phyloP scores from a whole-genome alignment of 2,113 vertebrate genomes.

The Catharus bicknelli region DNA sequence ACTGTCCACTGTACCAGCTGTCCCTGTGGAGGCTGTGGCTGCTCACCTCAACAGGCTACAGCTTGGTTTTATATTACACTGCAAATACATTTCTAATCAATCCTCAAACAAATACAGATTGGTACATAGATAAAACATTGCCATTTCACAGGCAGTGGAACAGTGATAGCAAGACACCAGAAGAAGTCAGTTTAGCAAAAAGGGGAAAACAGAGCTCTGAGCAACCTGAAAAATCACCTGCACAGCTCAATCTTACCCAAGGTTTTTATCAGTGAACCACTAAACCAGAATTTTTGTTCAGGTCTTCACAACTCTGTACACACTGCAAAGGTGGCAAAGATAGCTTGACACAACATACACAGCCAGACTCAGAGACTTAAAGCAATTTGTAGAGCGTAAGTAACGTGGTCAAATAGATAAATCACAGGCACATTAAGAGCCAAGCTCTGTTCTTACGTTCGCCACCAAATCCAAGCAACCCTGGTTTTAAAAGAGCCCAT shows the following conservation, averaged over 20 bases:
- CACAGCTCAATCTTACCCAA: neutral
- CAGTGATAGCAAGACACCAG: neutral
- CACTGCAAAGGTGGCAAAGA: neutral
- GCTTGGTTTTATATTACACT: neutral
- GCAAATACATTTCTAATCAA: constrained; percentile 33
- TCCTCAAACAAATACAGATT: constrained; percentile 21
- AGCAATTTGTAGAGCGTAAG: neutral
- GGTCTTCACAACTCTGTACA: neutral
- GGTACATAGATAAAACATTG: neutral
- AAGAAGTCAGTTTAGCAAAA: neutral
- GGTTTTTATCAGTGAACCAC: neutral
- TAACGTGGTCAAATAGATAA: neutral
- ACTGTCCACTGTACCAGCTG: neutral
- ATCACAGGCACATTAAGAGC: neutral
- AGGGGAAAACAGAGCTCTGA: neutral
- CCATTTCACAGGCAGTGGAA: neutral
- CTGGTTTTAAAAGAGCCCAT: neutral
- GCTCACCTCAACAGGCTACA: neutral
- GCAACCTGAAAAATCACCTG: neutral
- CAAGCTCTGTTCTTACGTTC: neutral
- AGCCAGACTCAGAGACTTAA: neutral
- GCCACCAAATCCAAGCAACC: neutral
- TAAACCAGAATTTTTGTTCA: neutral
- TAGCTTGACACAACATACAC: neutral
- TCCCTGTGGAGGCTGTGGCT: neutral